A percentile compares a stretch with the other conserved stretches of the same genome.
Evolutionary conservation across 37 sponge, comb jelly and placozoan genomes (phyloP).

Genomic region (Ephydatia muelleri): DNA sequence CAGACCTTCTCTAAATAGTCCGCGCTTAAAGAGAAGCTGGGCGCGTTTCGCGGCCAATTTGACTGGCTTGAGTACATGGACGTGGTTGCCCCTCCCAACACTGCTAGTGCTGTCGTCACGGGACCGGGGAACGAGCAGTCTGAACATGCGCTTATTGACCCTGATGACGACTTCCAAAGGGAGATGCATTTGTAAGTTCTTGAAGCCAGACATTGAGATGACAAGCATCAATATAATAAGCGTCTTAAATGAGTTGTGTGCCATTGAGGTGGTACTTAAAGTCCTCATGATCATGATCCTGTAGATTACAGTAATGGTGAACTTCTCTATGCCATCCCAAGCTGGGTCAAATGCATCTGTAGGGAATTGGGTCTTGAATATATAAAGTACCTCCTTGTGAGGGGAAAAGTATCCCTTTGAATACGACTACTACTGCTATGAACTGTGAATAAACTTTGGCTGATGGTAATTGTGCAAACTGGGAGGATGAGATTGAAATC

Average conservation of each 20-base stretch:
- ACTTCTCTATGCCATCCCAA: no score
- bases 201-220: not conserved
- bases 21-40: constrained; percentile 37
- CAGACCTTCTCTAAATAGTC: constrained; percentile 19
- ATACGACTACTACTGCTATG: not conserved
- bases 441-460: not conserved
- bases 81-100: constrained; percentile 12
- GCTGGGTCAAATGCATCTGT: no score
- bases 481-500: not conserved
- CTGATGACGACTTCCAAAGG: constrained; percentile 86
- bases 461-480: not conserved
- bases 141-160: constrained; percentile 43
- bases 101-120: not conserved
- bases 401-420: no score
- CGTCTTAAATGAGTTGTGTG: no score
- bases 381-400: no score
- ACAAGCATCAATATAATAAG: no score
- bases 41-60: constrained; percentile 14
- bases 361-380: no score
- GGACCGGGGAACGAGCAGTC: constrained; percentile 6
- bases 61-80: constrained; percentile 81
- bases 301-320: no score
- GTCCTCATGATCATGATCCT: no score
- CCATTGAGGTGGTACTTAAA: no score
- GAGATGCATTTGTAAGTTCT: constrained; percentile 86